Evolutionary conservation across 1,140 invertebrate genomes (phyloP).

Genomic region (Drosophila guanche): DNA sequence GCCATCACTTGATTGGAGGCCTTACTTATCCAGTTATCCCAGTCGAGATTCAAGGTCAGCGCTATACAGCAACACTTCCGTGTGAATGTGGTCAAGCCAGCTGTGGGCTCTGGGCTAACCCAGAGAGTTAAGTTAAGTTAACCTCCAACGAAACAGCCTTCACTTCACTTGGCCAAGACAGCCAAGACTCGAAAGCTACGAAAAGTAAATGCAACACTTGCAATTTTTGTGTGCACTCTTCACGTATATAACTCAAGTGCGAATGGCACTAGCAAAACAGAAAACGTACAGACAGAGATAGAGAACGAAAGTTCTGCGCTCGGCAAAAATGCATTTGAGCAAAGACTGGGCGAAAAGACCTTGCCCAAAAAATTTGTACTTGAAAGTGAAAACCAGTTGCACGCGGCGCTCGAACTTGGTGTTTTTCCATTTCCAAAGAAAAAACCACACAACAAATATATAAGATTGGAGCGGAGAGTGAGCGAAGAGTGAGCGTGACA

Average conservation of each 20-base stretch:
- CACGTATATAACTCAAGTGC: constrained; percentile 55
- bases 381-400: constrained; percentile 52
- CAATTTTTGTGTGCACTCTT: constrained; percentile 44
- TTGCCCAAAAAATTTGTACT: constrained; percentile 58
- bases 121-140: constrained; percentile 1
- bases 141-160: constrained; percentile 42
- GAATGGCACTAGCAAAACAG: constrained; percentile 72
- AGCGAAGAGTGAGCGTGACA: no score
- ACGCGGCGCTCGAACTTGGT: constrained; percentile 8
- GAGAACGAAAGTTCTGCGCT: constrained; percentile 59
- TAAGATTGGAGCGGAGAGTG: neutral
- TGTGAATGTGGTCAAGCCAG: constrained; percentile 67
- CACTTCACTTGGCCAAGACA: constrained; percentile 43
- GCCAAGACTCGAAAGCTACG: constrained; percentile 2
- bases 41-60: constrained; percentile 69
- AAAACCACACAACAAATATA: constrained; percentile 7
- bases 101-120: constrained; percentile 15
- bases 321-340: constrained; percentile 48
- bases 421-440: constrained; percentile 62
- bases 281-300: constrained; percentile 40
- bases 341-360: constrained; percentile 57
- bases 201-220: constrained; percentile 44
- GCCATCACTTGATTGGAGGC: constrained; percentile 17
- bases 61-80: constrained; percentile 67
- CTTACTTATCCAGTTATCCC: constrained; percentile 56